Conservation (phyloP, 2,888 invertebrate species). For the Apoderus coryli region DNA sequence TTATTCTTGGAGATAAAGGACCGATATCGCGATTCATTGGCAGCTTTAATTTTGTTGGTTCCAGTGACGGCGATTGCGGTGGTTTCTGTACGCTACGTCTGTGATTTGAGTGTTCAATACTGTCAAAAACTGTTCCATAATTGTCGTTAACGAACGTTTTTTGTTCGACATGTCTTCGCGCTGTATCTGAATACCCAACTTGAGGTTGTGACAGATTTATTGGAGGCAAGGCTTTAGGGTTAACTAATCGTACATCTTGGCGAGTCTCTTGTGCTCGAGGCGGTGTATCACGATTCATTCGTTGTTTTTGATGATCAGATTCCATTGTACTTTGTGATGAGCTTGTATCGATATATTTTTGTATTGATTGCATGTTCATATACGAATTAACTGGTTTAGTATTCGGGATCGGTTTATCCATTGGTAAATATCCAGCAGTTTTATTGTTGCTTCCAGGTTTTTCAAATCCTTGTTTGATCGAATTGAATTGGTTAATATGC, state of each 20-base stretch:
- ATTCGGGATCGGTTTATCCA: slow-evolving; percentile 20
- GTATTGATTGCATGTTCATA: slow-evolving; percentile 20
- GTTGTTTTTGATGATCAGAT: slow-evolving; percentile 21
- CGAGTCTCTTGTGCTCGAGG: slow-evolving; percentile 26
- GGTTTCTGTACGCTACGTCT: slow-evolving; percentile 12
- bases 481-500: slow-evolving; percentile 26
- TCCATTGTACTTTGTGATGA: slow-evolving; percentile 30
- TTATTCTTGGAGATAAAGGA: slow-evolving; percentile 28
- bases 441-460: slow-evolving; percentile 10
- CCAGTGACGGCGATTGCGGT: slow-evolving; percentile 26
- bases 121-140: slow-evolving; percentile 29
- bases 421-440: slow-evolving; percentile 22
- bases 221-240: slow-evolving; percentile 31
- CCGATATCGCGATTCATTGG: slow-evolving; percentile 29
- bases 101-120: slow-evolving; percentile 15
- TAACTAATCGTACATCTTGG: slow-evolving; percentile 27
- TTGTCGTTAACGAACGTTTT: slow-evolving; percentile 21
- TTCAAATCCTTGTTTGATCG: slow-evolving; percentile 23
- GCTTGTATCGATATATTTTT: slow-evolving; percentile 29
- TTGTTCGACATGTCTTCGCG: slow-evolving; percentile 13
- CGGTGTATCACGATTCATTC: slow-evolving; percentile 22
- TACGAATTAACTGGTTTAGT: slow-evolving; percentile 19
- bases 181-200: slow-evolving; percentile 14
- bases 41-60: slow-evolving; percentile 27
- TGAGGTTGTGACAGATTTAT: slow-evolving; percentile 31